Percentiles rank a stretch among this genome's conserved stretches.
Evolutionary conservation across 2,113 vertebrate species (phyloP).

Genomic region (Spermophilus dauricus): DNA sequence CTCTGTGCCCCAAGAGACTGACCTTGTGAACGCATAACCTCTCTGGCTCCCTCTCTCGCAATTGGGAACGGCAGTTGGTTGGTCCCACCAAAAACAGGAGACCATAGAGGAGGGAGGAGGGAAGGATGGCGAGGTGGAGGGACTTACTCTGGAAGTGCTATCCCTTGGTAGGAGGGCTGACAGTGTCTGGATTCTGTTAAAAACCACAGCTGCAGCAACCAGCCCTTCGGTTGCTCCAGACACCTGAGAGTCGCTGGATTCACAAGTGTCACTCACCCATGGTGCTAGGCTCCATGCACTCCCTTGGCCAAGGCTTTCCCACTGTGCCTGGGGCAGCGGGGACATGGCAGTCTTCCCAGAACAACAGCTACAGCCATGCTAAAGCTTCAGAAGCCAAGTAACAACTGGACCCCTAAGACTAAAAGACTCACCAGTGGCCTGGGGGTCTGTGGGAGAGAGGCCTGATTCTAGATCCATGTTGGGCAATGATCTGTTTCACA

Average conservation of each 20-base stretch:
- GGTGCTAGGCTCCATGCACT: background rate
- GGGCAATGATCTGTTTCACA: background rate
- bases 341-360: fast-evolving
- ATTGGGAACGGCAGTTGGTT: background rate
- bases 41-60: background rate
- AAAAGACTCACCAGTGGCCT: background rate
- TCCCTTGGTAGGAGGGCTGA: background rate
- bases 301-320: background rate
- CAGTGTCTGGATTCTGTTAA: background rate
- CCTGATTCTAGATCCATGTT: background rate
- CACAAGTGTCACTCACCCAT: no score
- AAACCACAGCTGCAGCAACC: background rate
- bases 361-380: background rate
- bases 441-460: background rate
- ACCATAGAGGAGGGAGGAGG: background rate
- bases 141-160: background rate
- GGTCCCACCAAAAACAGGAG: background rate
- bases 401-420: background rate
- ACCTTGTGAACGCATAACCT: background rate
- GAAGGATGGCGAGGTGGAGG: background rate
- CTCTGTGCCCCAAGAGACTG: background rate
- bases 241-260: background rate
- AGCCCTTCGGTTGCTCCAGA: background rate
- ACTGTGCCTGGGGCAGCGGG: background rate
- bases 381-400: background rate